phyloP scores from a whole-genome alignment of 2,113 vertebrate species.

The Hyaena hyaena region DNA sequence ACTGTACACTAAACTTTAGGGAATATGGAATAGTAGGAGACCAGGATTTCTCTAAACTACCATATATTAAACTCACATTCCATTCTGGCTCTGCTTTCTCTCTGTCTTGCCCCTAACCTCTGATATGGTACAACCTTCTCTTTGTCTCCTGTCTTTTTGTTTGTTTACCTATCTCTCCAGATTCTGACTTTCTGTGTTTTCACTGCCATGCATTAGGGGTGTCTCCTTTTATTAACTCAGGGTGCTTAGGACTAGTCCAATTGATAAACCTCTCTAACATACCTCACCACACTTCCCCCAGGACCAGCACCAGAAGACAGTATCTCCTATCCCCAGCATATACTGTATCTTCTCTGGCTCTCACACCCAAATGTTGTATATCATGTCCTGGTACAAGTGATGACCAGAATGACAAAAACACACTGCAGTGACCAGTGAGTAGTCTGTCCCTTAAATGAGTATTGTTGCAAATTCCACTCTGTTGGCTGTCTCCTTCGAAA shows the following conservation, averaged over 20 bases:
- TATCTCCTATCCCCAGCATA: neutral
- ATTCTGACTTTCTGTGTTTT: neutral
- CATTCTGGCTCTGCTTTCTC: neutral
- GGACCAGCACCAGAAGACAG: neutral
- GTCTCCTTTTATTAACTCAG: neutral
- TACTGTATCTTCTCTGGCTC: neutral
- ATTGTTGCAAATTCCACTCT: too few species aligned
- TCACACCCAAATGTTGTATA: neutral
- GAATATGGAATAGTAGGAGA: fast-evolving
- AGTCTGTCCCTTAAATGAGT: neutral
- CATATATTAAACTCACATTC: neutral
- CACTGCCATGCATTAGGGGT: neutral
- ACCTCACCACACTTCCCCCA: neutral
- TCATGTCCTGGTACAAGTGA: neutral
- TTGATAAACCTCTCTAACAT: neutral
- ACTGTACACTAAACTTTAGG: neutral
- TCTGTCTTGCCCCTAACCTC: neutral
- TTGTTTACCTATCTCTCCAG: neutral
- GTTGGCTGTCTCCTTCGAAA: neutral
- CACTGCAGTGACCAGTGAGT: neutral
- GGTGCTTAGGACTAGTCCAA: neutral
- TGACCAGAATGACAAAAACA: neutral
- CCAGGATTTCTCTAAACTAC: neutral
- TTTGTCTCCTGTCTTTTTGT: neutral
- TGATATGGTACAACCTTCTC: neutral